Conservation (phyloP, 2,888 invertebrate species). For the Cryptosula pallasiana region DNA sequence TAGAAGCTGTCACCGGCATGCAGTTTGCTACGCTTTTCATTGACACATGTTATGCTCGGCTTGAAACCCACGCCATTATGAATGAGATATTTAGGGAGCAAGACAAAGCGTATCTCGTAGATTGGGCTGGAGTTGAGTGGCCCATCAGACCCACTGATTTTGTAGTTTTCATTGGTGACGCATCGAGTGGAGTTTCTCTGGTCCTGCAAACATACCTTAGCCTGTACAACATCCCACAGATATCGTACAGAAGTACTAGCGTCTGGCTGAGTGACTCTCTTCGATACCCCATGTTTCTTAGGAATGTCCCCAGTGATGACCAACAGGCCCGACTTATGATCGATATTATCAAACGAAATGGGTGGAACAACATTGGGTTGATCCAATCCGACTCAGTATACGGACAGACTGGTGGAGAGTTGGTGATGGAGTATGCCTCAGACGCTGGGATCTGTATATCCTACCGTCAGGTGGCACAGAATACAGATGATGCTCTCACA, state of each 20-base stretch:
- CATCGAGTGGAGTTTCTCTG: conserved; percentile 38
- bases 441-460: conserved; percentile 38
- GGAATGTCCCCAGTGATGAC: conserved; percentile 44
- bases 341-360: conserved; percentile 34
- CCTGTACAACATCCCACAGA: conserved; percentile 35
- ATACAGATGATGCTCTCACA: not conserved
- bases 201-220: conserved; percentile 35
- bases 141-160: not conserved
- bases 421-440: conserved; percentile 33
- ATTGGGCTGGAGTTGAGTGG: not conserved
- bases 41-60: not conserved
- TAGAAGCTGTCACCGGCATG: conserved; percentile 23
- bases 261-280: conserved; percentile 38
- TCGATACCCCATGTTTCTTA: conserved; percentile 40
- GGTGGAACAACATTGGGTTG: conserved; percentile 40
- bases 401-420: conserved; percentile 38
- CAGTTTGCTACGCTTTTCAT: conserved; percentile 5
- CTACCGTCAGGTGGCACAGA: not conserved
- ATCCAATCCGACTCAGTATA: conserved; percentile 42
- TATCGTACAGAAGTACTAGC: conserved; percentile 40
- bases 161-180: conserved; percentile 26
- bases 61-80: not conserved
- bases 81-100: not conserved
- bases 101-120: not conserved
- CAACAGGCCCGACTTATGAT: conserved; percentile 40